Evolutionary conservation across 2,113 vertebrate species (phyloP).

Genomic region (Bujurquina vittata): DNA sequence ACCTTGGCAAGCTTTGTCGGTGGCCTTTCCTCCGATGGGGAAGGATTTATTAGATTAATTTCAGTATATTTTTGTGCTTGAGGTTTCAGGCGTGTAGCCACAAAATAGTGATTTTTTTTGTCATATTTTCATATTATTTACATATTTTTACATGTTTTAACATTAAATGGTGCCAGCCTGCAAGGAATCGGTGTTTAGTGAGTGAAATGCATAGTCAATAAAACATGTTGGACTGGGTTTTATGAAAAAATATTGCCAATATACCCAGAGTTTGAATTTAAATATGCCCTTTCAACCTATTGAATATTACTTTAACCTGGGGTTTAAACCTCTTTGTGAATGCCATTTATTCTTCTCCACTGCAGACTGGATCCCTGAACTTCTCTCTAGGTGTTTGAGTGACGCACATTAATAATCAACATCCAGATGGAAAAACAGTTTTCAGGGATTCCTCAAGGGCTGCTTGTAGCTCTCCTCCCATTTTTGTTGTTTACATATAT

Average conservation of each 20-base stretch:
- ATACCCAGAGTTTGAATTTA: conserved; percentile 29
- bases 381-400: conserved; percentile 31
- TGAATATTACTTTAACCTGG: conserved; percentile 11
- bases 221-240: conserved; percentile 17
- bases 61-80: conserved; percentile 41
- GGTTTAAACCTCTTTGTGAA: conserved; percentile 9
- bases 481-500: conserved; percentile 24
- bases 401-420: conserved; percentile 30
- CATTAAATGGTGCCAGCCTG: conserved; percentile 14
- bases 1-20: conserved; percentile 41
- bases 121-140: conserved; percentile 60
- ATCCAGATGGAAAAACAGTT: conserved; percentile 39
- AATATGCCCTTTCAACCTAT: conserved; percentile 41
- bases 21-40: background rate
- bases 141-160: conserved; percentile 69
- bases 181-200: background rate
- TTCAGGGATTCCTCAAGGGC: conserved; percentile 19
- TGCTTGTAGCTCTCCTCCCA: background rate
- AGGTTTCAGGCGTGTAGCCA: conserved; percentile 26
- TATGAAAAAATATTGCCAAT: conserved; percentile 11
- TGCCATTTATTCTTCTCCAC: background rate
- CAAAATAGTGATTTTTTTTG: conserved; percentile 21
- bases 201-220: conserved; percentile 39
- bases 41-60: conserved; percentile 37
- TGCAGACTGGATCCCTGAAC: background rate